A percentile compares a stretch with the other conserved stretches of the same genome.
phyloP scores from a whole-genome alignment of 2,888 invertebrate genomes.

The Alloplasta piceator region DNA sequence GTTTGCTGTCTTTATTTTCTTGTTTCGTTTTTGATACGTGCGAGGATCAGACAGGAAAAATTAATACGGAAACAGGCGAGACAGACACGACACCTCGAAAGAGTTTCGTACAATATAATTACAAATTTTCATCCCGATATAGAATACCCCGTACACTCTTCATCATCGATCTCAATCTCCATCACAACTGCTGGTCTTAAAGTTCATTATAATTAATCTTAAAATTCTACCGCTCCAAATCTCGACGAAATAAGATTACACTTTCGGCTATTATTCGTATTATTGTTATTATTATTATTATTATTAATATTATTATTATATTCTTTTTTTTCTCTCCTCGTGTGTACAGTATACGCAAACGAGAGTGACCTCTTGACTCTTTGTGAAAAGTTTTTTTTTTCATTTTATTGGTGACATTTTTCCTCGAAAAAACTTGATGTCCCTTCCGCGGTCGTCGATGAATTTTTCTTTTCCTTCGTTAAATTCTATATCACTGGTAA shows the following conservation, averaged over 20 bases:
- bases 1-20: no score
- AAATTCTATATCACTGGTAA: constrained; percentile 57
- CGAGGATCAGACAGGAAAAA: constrained; percentile 33
- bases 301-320: constrained; percentile 35
- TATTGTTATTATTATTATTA: constrained; percentile 30
- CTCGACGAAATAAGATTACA: constrained; percentile 60
- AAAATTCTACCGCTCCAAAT: constrained; percentile 54
- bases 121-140: constrained; percentile 57
- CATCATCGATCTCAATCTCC: constrained; percentile 52
- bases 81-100: constrained; percentile 44
- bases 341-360: constrained; percentile 47
- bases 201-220: constrained; percentile 51
- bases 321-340: constrained; percentile 18
- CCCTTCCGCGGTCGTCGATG: constrained; percentile 19
- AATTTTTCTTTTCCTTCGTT: constrained; percentile 8
- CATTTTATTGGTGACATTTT: constrained; percentile 20
- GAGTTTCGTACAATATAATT: constrained; percentile 60
- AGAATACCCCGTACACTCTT: constrained; percentile 28
- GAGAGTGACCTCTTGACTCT: constrained; percentile 23
- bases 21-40: no score
- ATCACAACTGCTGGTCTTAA: constrained; percentile 53
- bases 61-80: constrained; percentile 53
- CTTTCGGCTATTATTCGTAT: constrained; percentile 59
- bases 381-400: constrained; percentile 10
- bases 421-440: constrained; percentile 33